A percentile compares a stretch with the other conserved stretches of the same genome.
phyloP scores from a whole-genome alignment of 2,797 vertebrate genomes.

The Tangara arthus region DNA sequence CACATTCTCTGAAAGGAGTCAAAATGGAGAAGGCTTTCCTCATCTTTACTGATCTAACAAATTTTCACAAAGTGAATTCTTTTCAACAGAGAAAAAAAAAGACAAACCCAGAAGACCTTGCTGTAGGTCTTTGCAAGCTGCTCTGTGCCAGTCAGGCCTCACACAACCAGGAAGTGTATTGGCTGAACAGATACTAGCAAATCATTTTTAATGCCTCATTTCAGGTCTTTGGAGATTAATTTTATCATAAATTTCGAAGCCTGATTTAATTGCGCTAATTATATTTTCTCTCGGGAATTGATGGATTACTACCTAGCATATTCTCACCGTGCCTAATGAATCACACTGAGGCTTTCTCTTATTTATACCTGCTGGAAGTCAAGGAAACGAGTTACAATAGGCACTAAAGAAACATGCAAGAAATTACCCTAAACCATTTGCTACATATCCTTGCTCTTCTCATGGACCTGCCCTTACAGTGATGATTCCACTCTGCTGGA shows the following conservation, averaged over 20 bases:
- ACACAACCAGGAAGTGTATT: background rate
- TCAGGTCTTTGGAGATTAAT: slow-evolving; percentile 51
- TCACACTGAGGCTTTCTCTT: slow-evolving; percentile 11
- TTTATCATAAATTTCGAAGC: slow-evolving; percentile 50
- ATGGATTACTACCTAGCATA: slow-evolving; percentile 31
- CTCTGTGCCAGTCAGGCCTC: background rate
- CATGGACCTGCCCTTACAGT: background rate
- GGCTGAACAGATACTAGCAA: slow-evolving; percentile 7
- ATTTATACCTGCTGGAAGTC: slow-evolving; percentile 36
- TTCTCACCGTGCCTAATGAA: background rate
- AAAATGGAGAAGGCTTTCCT: background rate
- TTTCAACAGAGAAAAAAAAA: background rate
- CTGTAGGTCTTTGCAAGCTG: background rate
- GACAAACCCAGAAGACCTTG: background rate
- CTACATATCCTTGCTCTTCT: background rate
- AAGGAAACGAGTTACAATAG: background rate
- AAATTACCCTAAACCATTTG: slow-evolving; percentile 4
- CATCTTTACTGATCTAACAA: background rate
- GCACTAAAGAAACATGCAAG: slow-evolving; percentile 19
- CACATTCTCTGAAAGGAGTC: background rate
- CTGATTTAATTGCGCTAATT: slow-evolving; percentile 59
- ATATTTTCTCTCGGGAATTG: slow-evolving; percentile 56
- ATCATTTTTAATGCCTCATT: slow-evolving; percentile 40
- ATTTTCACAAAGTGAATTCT: background rate
- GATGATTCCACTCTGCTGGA: background rate